Evolutionary conservation across 2,797 vertebrate species (phyloP), one percentile per base, ranked within the genome.

Genomic region (Rhinogobio ventralis): DNA sequence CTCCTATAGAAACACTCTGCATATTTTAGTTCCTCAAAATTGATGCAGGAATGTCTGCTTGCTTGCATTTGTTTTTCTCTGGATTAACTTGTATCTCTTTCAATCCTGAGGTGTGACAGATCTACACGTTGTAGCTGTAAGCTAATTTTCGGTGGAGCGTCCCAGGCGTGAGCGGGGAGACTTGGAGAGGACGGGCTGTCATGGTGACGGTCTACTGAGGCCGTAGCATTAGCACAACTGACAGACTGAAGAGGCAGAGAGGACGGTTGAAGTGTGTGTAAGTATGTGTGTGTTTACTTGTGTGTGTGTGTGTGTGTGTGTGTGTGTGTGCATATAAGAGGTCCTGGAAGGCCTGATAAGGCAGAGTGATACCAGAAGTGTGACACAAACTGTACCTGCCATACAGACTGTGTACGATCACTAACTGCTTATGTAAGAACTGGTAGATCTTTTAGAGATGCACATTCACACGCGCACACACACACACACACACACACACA

Each of bases 151-250:
- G 4, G 49, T 5, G 3, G 8, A 33, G 82, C 1, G 3, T 78
- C 82, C 49, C 51, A 69, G 33, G 62, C 11, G 62, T 68, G 13
- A 83, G 11, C 17, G 10, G 15, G 33, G n/a, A 77, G 46, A 76
- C 62, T 55, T n/a, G 6, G n/a, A 83, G 36, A 83, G 49, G 49
- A 69, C 4, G 3, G 64, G 74, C 36, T 84, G 82, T 78, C 82
- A 84, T 84, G 82, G 64, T 77, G 82, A 84, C 20, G 25, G 82
- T 77, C 82, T 68, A 55, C 82, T 28, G 82, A 77, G 82, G 64
- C 33, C 10, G 1, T 7, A 67, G 46, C 19, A 68, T 77, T 77
- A 68, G 36, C 33, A 55, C 60, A 76, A 76, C 46, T 76, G 46
- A 75, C 57, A 67, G 62, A 55, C 81, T 75, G 57, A 82, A 66